phyloP scores from a whole-genome alignment of 2,888 invertebrate species.

The Polydrusus cervinus region DNA sequence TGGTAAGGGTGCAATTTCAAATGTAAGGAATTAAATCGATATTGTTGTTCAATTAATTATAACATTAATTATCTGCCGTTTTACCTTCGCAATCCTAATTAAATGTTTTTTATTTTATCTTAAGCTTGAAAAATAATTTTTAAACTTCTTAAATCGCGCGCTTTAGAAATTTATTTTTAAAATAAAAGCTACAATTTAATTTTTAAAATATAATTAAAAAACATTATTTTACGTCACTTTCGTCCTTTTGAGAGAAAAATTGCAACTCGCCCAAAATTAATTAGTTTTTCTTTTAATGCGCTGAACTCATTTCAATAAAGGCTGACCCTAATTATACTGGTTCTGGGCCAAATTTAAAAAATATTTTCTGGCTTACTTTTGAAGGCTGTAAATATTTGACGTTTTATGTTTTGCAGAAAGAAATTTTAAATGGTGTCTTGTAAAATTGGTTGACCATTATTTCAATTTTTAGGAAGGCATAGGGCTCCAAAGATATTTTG shows the following conservation, averaged over 20 bases:
- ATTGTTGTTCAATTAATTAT: no score
- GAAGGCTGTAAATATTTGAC: not conserved
- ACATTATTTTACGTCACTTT: not conserved
- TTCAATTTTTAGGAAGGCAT: no score
- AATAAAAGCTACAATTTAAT: not conserved
- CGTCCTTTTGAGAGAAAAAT: not conserved
- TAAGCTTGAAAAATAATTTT: not conserved
- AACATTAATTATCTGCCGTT: no score
- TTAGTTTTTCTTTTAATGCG: not conserved
- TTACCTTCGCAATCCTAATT: no score
- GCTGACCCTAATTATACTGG: constrained; percentile 24
- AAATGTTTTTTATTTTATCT: no score
- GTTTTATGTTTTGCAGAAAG: no score
- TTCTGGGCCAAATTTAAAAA: not conserved
- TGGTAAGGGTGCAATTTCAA: no score
- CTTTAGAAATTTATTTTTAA: not conserved
- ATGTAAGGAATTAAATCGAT: no score
- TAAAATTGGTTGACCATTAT: no score
- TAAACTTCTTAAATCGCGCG: not conserved
- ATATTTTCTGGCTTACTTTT: not conserved
- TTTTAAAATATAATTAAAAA: not conserved
- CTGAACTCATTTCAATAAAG: constrained; percentile 16
- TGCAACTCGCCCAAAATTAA: constrained; percentile 1
- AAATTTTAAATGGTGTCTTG: no score
- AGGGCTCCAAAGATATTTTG: no score